Conservation (phyloP, 1,140 invertebrate genomes). For the Helicoverpa zea region DNA sequence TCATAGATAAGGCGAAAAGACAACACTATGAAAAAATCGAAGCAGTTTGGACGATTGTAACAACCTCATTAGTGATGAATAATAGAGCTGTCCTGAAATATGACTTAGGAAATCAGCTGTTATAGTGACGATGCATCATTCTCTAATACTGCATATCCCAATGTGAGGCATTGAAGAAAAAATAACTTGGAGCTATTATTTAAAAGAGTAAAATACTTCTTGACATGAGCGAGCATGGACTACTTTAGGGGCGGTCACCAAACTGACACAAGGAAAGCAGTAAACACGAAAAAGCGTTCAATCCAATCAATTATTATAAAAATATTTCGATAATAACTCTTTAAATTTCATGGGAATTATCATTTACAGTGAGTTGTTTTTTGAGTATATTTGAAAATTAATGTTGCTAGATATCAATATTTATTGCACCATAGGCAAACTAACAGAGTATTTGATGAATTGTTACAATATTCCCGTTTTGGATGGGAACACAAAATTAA, state of each 20-base stretch:
- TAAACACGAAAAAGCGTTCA: slow-evolving; percentile 88
- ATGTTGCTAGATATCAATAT: slow-evolving; percentile 61
- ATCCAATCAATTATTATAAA: slow-evolving; percentile 86
- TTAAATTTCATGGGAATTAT: slow-evolving; percentile 68
- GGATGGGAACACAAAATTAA: slow-evolving; percentile 5
- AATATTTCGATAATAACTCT: slow-evolving; percentile 75
- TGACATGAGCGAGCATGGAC: slow-evolving; percentile 86
- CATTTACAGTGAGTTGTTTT: slow-evolving; percentile 84
- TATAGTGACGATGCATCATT: slow-evolving; percentile 87
- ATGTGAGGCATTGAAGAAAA: slow-evolving; percentile 86
- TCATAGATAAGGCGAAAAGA: slow-evolving; percentile 51
- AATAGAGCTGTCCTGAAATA: slow-evolving; percentile 86
- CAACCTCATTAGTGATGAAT: slow-evolving; percentile 84
- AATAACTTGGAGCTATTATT: slow-evolving; percentile 85
- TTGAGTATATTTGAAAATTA: slow-evolving; percentile 81
- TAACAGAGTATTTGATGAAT: neutral
- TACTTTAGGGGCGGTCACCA: slow-evolving; percentile 86
- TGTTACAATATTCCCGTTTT: slow-evolving; percentile 1
- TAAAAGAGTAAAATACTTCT: slow-evolving; percentile 84
- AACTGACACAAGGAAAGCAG: slow-evolving; percentile 88
- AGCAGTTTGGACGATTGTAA: slow-evolving; percentile 81
- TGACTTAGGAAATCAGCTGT: slow-evolving; percentile 86
- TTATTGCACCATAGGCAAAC: slow-evolving; percentile 65
- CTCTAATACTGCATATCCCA: slow-evolving; percentile 86
- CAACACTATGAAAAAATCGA: slow-evolving; percentile 48